Base-by-base conservation (phyloP, 2,888 invertebrate species). In the Drosophila austrosaltans region DNA sequence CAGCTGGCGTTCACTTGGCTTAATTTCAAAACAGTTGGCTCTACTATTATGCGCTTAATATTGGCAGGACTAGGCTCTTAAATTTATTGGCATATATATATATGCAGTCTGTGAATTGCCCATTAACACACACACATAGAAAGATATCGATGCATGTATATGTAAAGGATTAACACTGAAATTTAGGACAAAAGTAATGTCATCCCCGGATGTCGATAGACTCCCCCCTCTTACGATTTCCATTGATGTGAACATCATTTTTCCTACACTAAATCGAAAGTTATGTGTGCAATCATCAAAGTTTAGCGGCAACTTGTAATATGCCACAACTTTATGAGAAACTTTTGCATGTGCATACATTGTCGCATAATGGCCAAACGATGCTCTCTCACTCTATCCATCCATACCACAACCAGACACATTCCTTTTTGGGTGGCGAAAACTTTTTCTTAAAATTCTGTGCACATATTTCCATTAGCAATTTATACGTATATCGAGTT, bases 1-100 rank as follows among this genome's bases (percentile, higher is more conserved):
- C 72, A 75, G 61, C 69, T 62, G 72, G 60, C 76, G 61, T 54
- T 4, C 48, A 58, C 62, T 72, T 72, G 72, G 72, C 72, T 72
- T 72, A 72, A 72, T 72, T 72, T 72, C 72, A 76, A 72, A 72
- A 72, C 70, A 72, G 72, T 72, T 76, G 76, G 76, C 70, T 48
- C 48, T 25, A 25, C 20, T 22, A 48, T 48, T 48, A 48, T 22
- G 48, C 48, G 3, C 48, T 72, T 72, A 76, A 76, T 72, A 72
- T 72, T 69, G 72, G 61, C 76, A 62, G 36, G 8, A 8, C 36
- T 36, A 4, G 1, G 6, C 22, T 7, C 44, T 72, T 72, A 69
- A 76, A 72, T 72, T 72, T 72, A 72, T 72, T 69, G 72, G 61
- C 72, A 62, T 58, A 48, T 48, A 20, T 48, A 20, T 48, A 10